Conservation (phyloP, 2,888 invertebrate species). For the Uloborus plumipes region DNA sequence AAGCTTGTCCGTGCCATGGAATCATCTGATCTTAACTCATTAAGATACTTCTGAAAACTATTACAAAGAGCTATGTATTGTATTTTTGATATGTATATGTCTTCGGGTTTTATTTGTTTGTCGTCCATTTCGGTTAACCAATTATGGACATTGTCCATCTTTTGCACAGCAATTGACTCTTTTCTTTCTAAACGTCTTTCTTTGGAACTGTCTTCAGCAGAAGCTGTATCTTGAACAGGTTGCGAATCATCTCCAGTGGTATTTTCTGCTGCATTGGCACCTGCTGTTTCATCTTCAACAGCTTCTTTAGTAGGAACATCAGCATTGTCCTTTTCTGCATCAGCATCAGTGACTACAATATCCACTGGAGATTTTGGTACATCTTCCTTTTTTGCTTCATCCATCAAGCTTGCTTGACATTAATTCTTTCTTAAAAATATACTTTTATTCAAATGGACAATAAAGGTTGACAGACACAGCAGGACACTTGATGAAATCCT, state of each 20-base stretch:
- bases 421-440: no score
- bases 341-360: constrained; percentile 4
- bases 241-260: background rate
- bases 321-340: background rate
- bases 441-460: no score
- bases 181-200: background rate
- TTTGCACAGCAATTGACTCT: constrained; percentile 4
- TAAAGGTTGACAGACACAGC: no score
- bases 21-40: background rate
- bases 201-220: background rate
- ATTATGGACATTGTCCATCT: constrained; percentile 19
- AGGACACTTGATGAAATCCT: no score
- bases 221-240: background rate
- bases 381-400: background rate
- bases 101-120: constrained; percentile 7
- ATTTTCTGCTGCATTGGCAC: background rate
- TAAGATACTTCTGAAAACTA: constrained; percentile 27
- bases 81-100: constrained; percentile 17
- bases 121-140: constrained; percentile 41
- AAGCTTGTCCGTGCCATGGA: background rate
- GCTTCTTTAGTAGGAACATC: background rate
- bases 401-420: no score
- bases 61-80: constrained; percentile 47
- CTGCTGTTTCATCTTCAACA: background rate
- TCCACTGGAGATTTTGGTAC: background rate